phyloP scores from a whole-genome alignment of 1,140 invertebrate species.

The Drosophila mayri region DNA sequence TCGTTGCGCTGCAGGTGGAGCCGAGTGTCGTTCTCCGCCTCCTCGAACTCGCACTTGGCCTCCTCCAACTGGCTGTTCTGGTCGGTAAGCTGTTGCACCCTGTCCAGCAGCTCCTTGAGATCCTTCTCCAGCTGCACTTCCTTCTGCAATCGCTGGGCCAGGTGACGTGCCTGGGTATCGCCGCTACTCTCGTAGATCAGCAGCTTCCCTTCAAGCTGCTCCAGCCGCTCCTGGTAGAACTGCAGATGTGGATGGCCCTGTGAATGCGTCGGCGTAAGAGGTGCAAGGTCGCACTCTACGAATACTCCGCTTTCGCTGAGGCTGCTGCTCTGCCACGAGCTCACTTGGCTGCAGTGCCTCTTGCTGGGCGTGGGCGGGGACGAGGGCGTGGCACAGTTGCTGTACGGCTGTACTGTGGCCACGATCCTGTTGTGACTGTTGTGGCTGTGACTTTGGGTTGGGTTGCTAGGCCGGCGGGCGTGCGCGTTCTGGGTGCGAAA shows the following conservation, averaged over 20 bases:
- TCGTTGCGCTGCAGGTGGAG: slow-evolving; percentile 87
- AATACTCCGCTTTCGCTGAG: slow-evolving; percentile 89
- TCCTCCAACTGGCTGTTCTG: slow-evolving; percentile 88
- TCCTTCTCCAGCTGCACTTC: slow-evolving; percentile 86
- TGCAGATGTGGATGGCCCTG: slow-evolving; percentile 86
- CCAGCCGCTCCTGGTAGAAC: slow-evolving; percentile 87
- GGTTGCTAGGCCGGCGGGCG: slow-evolving; percentile 30
- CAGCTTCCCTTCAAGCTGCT: slow-evolving; percentile 87
- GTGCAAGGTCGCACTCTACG: slow-evolving; percentile 84
- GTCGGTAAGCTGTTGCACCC: slow-evolving; percentile 86
- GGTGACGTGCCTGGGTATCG: slow-evolving; percentile 86
- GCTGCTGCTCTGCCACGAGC: slow-evolving; percentile 76
- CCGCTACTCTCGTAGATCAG: slow-evolving; percentile 87
- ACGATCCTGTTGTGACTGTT: slow-evolving; percentile 65
- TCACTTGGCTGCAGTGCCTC: slow-evolving; percentile 39
- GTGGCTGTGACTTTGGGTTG: slow-evolving; percentile 22
- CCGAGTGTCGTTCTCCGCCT: slow-evolving; percentile 89
- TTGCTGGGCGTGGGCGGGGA: slow-evolving; percentile 63
- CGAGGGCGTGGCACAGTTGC: slow-evolving; percentile 69
- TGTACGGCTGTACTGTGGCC: slow-evolving; percentile 83
- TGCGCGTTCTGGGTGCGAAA: slow-evolving; percentile 5
- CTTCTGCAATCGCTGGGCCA: slow-evolving; percentile 87
- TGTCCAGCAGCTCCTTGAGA: slow-evolving; percentile 86
- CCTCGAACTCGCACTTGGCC: slow-evolving; percentile 89
- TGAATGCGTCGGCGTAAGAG: slow-evolving; percentile 78